phyloP scores from a whole-genome alignment of 1,140 invertebrate species.

The Copidosoma floridanum region DNA sequence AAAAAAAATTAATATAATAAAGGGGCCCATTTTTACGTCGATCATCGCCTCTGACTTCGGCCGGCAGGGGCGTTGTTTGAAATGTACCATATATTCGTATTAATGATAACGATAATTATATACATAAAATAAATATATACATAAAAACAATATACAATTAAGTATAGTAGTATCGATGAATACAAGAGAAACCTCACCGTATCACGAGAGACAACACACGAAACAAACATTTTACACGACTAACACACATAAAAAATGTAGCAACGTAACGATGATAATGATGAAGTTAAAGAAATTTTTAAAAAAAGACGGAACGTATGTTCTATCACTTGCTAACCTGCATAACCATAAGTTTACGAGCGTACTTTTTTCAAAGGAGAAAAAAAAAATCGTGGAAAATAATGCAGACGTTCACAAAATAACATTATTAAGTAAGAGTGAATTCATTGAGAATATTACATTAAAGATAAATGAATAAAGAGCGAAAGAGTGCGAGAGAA shows the following conservation, averaged over 20 bases:
- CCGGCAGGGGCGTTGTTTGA: slow-evolving; percentile 54
- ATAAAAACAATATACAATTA: slow-evolving; percentile 39
- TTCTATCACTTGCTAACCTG: slow-evolving; percentile 40
- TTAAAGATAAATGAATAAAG: slow-evolving; percentile 4
- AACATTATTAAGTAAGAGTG: slow-evolving; percentile 41
- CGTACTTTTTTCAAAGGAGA: slow-evolving; percentile 42
- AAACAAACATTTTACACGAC: slow-evolving; percentile 14
- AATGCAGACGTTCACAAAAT: slow-evolving; percentile 44
- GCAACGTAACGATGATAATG: slow-evolving; percentile 10
- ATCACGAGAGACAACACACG: no score
- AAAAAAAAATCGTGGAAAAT: slow-evolving; percentile 30
- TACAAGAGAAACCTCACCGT: slow-evolving; percentile 28
- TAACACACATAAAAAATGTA: slow-evolving; percentile 10
- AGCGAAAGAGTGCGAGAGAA: slow-evolving; percentile 22
- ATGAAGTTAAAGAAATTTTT: slow-evolving; percentile 12
- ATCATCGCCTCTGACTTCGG: slow-evolving; percentile 45
- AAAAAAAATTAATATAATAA: slow-evolving; percentile 10
- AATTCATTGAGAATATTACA: slow-evolving; percentile 35
- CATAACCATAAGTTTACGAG: slow-evolving; percentile 34
- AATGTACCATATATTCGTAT: slow-evolving; percentile 59
- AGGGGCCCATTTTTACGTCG: slow-evolving; percentile 12
- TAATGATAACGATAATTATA: slow-evolving; percentile 48
- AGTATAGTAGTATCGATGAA: slow-evolving; percentile 33
- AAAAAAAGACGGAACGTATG: slow-evolving; percentile 28
- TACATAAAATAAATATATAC: slow-evolving; percentile 53